Percentiles rank a stretch among this genome's conserved stretches.
Evolutionary conservation across 2,113 vertebrate species (phyloP).

Genomic region (Ramphastos sulfuratus): DNA sequence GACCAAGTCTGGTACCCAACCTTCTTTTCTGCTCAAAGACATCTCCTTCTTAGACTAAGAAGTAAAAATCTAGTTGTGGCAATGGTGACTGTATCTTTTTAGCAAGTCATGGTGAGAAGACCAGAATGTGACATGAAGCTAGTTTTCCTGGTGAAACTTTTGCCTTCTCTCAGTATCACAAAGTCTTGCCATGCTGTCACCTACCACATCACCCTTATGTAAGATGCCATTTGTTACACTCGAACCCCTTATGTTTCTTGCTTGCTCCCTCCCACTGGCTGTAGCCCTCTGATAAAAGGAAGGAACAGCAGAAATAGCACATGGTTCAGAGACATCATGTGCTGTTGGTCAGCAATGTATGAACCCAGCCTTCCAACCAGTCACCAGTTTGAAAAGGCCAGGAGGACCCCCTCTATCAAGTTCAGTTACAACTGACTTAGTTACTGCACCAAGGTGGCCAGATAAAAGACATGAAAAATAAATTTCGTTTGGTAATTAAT

Average conservation of each 20-base stretch:
- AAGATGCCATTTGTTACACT: neutral
- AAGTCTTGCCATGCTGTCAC: neutral
- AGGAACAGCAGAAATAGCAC: neutral
- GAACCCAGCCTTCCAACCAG: neutral
- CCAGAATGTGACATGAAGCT: neutral
- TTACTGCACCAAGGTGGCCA: neutral
- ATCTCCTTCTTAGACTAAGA: neutral
- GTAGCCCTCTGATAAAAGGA: neutral
- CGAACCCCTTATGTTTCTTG: neutral
- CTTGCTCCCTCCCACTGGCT: neutral
- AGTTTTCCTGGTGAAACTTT: neutral
- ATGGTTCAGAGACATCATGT: accelerated
- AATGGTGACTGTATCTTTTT: neutral
- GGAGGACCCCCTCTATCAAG: neutral
- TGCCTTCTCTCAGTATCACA: neutral
- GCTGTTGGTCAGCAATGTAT: neutral
- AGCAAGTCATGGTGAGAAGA: neutral
- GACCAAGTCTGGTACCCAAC: neutral
- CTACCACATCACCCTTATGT: neutral
- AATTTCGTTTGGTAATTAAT: neutral
- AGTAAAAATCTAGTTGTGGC: neutral
- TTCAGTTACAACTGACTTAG: neutral
- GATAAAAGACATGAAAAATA: neutral
- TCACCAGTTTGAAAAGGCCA: neutral
- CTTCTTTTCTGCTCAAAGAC: neutral